Conservation (phyloP, 2,797 vertebrate genomes). For the Malurus splendens region DNA sequence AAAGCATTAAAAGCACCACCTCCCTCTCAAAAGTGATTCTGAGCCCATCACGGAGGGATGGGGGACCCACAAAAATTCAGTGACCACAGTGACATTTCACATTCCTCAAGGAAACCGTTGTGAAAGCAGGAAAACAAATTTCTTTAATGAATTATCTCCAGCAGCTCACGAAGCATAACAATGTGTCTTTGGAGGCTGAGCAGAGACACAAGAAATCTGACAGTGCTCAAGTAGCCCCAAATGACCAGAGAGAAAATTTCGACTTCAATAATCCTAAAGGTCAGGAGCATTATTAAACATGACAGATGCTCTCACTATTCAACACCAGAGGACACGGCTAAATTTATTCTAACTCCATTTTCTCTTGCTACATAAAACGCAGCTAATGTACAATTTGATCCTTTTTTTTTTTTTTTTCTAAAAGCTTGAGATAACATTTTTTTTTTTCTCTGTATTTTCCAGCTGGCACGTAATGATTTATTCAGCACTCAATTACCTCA, state of each 20-base stretch:
- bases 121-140: constrained; percentile 43
- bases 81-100: constrained; percentile 36
- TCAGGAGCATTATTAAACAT: constrained; percentile 58
- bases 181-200: constrained; percentile 16
- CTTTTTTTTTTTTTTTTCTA: not conserved
- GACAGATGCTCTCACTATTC: constrained; percentile 40
- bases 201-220: not conserved
- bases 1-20: not conserved
- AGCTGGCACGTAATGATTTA: constrained; percentile 25
- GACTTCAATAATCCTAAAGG: constrained; percentile 60
- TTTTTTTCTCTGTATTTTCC: not conserved
- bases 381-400: constrained; percentile 28
- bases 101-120: constrained; percentile 68
- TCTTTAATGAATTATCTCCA: constrained; percentile 32
- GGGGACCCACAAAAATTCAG: constrained; percentile 6
- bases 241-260: constrained; percentile 57
- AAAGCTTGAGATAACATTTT: constrained; percentile 30
- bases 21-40: accelerated
- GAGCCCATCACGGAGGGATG: not conserved
- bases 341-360: constrained; percentile 38
- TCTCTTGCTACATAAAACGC: constrained; percentile 14
- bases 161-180: not conserved
- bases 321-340: constrained; percentile 31
- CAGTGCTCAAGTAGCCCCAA: constrained; percentile 16
- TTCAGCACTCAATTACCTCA: constrained; percentile 39